Evolutionary conservation across 2,888 invertebrate species (phyloP).

Genomic region (Caenorhabditis plicata): DNA sequence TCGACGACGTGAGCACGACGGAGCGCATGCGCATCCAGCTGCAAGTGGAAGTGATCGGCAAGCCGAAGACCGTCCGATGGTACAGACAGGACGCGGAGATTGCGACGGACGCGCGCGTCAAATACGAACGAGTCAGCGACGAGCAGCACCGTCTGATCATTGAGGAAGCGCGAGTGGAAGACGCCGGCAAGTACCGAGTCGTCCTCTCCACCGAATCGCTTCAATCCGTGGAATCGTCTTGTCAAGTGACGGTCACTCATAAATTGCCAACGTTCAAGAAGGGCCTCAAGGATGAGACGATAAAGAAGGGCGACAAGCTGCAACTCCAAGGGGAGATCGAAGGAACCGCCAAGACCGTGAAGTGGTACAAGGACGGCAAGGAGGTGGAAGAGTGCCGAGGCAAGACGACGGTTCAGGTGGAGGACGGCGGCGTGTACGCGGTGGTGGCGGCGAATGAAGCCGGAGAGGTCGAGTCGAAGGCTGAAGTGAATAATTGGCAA

Average conservation of each 20-base stretch:
- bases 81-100: constrained; percentile 92
- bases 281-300: constrained; percentile 63
- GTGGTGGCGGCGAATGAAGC: constrained; percentile 64
- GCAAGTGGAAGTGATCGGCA: constrained; percentile 79
- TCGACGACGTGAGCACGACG: constrained; percentile 64
- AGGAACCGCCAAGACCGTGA: constrained; percentile 74
- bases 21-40: constrained; percentile 51
- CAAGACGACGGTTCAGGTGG: too few relatives aligned
- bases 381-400: constrained; percentile 43
- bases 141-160: constrained; percentile 46
- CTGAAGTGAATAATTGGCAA: constrained; percentile 45
- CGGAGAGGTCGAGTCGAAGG: constrained; percentile 61
- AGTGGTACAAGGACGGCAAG: constrained; percentile 73
- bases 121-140: constrained; percentile 53
- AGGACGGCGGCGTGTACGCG: constrained; percentile 63
- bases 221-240: constrained; percentile 55
- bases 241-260: constrained; percentile 70
- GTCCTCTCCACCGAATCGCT: constrained; percentile 56
- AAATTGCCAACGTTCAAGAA: constrained; percentile 49
- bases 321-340: constrained; percentile 57
- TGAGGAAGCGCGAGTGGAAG: constrained; percentile 37
- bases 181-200: constrained; percentile 50
- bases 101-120: constrained; percentile 71
- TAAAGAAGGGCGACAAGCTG: constrained; percentile 54
- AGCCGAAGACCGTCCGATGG: constrained; percentile 90